Percentiles rank a stretch among this genome's conserved stretches.
These are phyloP conservation scores for Hippotragus niger DNA, from an alignment of 2,113 vertebrate species.

Conservation along the genomic window DNA sequence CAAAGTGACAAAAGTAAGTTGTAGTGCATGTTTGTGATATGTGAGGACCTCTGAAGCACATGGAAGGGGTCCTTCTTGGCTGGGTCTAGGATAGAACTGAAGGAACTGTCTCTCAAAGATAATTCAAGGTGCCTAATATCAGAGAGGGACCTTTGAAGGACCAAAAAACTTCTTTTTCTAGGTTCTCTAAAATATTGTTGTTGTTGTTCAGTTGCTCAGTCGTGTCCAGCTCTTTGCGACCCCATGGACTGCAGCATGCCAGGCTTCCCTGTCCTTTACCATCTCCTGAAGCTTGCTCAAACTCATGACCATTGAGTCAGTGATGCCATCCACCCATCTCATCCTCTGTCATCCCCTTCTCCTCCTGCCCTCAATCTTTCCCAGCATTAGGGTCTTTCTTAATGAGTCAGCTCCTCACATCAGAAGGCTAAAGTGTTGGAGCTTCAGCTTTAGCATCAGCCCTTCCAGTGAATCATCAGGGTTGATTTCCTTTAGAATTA, in stretches of 20 bases:
- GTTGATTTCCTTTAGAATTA: not conserved
- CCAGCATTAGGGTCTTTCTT: not conserved
- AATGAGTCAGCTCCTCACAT: not conserved
- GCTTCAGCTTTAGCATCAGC: not conserved
- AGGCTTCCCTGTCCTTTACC: not conserved
- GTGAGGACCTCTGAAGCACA: not conserved
- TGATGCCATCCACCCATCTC: not conserved
- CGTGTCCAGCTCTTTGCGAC: fast-evolving
- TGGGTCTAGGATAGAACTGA: not conserved
- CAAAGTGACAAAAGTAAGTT: not conserved
- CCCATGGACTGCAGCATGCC: not conserved
- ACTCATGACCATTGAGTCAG: not conserved
- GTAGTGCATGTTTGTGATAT: not conserved
- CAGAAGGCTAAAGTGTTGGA: not conserved
- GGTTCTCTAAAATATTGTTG: not conserved
- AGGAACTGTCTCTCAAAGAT: not conserved
- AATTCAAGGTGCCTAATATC: not conserved
- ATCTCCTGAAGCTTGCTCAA: not conserved
- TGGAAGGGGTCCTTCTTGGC: not conserved
- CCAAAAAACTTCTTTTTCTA: not conserved
- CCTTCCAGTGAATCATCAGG: not conserved
- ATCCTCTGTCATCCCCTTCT: not conserved
- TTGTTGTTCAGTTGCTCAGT: not conserved
- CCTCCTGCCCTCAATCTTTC: not conserved
- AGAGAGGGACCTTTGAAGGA: not conserved